Base-by-base conservation (phyloP, 2,113 vertebrate species). In the Periophthalmus modestus region DNA sequence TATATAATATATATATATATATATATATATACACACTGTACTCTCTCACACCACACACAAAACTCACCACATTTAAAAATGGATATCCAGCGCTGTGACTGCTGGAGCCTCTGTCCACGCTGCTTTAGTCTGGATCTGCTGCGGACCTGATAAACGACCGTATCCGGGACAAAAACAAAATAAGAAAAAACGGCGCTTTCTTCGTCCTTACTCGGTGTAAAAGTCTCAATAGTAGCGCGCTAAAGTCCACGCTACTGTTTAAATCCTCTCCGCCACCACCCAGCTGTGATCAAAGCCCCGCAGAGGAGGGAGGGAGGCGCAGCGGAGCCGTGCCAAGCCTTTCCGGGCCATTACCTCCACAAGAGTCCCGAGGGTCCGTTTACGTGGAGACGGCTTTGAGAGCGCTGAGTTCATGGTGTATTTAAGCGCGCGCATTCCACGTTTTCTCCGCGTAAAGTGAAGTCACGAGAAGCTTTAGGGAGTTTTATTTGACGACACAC, bases 321-420 rank as follows among this genome's bases (percentile, higher is more conserved):
- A 24, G 28, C 18, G 19, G 62, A 65, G 62, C 62, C 7, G 18
- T 65, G 62, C 62, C 62, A 65, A 65, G 0, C 34, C 19, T 65
- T 65, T 65, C 62, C 62, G 34, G 34, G 18, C 59, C 59, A 62
- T 62, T 62, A 62, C 59, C 59, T 34, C 59, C 59, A 61, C 59
- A 2, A 62, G 59, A 62, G 59, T 62, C 59, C 59, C 59, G 24
- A 62, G 59, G 59, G 59, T 7, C 59, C 28, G 59, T 33, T 62
- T 61, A 28, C 24, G 24, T 23, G 23, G 57, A 28, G n/a, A 7
- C 28, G 59, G 4, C 59, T 16, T 28, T 59, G 23, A 62, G 59
- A 62, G 24, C 59, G 59, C 5, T 3, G 5, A 7, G 23, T 16
- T 62, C 59, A 62, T 28, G 59, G 28, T 62, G 58, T 3, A 13